phyloP scores from a whole-genome alignment of 2,888 invertebrate genomes.

The Sinodicranocentrus sp. region DNA sequence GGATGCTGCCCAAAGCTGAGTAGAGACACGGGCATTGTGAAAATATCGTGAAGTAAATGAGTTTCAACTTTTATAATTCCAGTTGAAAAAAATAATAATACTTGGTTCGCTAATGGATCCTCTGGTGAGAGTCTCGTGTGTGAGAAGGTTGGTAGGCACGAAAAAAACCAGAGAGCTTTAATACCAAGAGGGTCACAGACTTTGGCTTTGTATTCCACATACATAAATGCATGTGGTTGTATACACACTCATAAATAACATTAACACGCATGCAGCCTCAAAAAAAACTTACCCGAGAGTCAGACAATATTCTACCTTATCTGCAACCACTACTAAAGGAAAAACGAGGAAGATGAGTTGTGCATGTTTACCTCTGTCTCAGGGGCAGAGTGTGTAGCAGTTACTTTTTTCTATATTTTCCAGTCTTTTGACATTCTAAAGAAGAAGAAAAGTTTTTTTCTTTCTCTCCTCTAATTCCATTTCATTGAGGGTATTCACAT shows the following conservation, averaged over 20 bases:
- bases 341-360: no score
- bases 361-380: no score
- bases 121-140: constrained; percentile 1
- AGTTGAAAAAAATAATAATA: constrained; percentile 36
- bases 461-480: no score
- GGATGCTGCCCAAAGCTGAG: no score
- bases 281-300: no score
- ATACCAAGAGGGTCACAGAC: constrained; percentile 19
- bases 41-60: constrained; percentile 43
- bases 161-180: neutral
- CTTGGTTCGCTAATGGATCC: constrained; percentile 10
- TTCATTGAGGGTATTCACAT: no score
- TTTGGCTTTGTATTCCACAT: neutral
- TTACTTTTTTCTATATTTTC: no score
- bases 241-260: neutral
- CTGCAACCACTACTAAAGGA: no score
- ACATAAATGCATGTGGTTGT: neutral
- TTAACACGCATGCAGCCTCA: constrained; percentile 13
- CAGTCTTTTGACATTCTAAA: no score
- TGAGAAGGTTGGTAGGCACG: constrained; percentile 1
- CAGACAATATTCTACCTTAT: no score
- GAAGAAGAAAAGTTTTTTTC: no score
- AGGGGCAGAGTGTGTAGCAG: no score
- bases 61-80: constrained; percentile 50
- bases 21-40: neutral